A percentile compares a stretch with the other conserved stretches of the same genome.
These are phyloP conservation scores for Amyelois transitella DNA, from an alignment of 1,140 invertebrate genomes.

Conservation along the genomic window DNA sequence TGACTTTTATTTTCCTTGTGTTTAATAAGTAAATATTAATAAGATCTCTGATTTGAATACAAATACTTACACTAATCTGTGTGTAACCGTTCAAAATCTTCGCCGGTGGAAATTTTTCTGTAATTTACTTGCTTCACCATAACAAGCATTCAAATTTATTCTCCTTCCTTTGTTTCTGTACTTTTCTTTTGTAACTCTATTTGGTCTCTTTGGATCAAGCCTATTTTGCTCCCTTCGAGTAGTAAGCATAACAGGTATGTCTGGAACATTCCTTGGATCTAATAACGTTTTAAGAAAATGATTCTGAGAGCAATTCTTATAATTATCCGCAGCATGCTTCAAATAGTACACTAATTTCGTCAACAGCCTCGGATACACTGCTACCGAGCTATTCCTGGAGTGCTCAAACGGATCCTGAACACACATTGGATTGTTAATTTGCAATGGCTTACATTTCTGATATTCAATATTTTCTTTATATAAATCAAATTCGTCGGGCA, in stretches of 20 bases:
- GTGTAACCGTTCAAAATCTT: background rate
- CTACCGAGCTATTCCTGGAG: slow-evolving; percentile 69
- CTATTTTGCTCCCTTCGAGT: background rate
- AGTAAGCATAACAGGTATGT: background rate
- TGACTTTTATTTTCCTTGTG: no score
- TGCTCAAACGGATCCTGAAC: slow-evolving; percentile 80
- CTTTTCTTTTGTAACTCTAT: background rate
- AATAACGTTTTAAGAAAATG: slow-evolving; percentile 20
- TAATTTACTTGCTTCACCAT: background rate
- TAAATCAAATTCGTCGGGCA: slow-evolving; percentile 37
- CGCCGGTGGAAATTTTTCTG: background rate
- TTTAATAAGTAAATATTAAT: no score
- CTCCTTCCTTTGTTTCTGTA: background rate
- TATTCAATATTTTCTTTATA: slow-evolving; percentile 63
- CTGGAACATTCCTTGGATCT: background rate
- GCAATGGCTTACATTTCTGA: slow-evolving; percentile 36
- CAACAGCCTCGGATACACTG: slow-evolving; percentile 35
- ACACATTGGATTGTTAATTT: slow-evolving; percentile 66
- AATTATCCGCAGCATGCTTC: slow-evolving; percentile 17
- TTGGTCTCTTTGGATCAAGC: background rate
- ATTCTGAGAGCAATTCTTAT: slow-evolving; percentile 6
- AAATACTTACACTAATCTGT: background rate
- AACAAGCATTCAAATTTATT: background rate
- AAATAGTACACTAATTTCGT: slow-evolving; percentile 20
- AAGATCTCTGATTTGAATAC: background rate